Conservation (phyloP, 1,140 invertebrate genomes). For the Trichogramma pretiosum region DNA sequence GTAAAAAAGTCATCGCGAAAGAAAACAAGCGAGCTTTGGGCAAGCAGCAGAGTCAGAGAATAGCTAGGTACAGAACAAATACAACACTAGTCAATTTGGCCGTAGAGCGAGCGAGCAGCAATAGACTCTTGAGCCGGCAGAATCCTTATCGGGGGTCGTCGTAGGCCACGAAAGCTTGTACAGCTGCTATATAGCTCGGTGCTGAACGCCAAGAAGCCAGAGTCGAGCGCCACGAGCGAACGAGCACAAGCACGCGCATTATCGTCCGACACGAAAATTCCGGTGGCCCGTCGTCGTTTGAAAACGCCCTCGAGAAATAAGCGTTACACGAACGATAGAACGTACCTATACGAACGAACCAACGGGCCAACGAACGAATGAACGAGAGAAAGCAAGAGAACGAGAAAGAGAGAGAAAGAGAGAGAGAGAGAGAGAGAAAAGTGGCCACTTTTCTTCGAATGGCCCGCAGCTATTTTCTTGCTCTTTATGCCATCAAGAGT, state of each 20-base stretch:
- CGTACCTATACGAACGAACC: no score
- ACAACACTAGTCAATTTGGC: no score
- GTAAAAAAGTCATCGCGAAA: no score
- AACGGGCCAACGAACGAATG: slow-evolving; percentile 3
- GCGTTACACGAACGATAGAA: neutral
- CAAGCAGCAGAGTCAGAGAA: no score
- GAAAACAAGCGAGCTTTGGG: no score
- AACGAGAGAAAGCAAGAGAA: neutral
- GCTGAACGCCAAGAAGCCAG: no score
- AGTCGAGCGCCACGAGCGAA: slow-evolving; percentile 14
- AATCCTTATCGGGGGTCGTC: no score
- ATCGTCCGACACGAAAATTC: slow-evolving; percentile 6
- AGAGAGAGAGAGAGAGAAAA: slow-evolving; percentile 4
- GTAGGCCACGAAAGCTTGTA: no score
- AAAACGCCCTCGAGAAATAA: slow-evolving; percentile 9
- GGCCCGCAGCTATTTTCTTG: slow-evolving; percentile 11
- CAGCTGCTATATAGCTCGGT: no score
- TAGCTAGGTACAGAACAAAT: no score
- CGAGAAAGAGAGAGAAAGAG: neutral
- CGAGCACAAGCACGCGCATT: slow-evolving; percentile 5
- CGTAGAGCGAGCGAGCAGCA: no score
- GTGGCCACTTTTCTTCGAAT: slow-evolving; percentile 15
- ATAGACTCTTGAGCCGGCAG: no score
- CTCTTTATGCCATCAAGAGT: slow-evolving; percentile 4
- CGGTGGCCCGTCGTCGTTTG: neutral